Evolutionary conservation across 2,888 invertebrate genomes (phyloP).

Genomic region (Trachelus troglodyta): DNA sequence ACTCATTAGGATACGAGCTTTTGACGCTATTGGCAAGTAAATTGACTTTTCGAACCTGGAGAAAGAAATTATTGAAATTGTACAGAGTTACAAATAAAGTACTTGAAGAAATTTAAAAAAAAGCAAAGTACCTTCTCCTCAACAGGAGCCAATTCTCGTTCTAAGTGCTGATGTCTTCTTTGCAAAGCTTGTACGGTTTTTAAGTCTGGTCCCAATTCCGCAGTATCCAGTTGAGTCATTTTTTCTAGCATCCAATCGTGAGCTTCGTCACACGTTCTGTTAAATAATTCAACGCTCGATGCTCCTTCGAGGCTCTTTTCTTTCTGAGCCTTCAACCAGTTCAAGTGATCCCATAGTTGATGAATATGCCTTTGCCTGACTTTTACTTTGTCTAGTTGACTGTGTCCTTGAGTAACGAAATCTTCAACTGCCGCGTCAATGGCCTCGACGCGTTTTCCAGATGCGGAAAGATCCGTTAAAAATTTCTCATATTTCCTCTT

Average conservation of each 20-base stretch:
- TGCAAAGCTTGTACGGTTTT: slow-evolving; percentile 93
- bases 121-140: slow-evolving; percentile 85
- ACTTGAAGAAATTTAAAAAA: neutral
- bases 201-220: slow-evolving; percentile 84
- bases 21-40: slow-evolving; percentile 91
- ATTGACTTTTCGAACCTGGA: slow-evolving; percentile 74
- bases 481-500: slow-evolving; percentile 97
- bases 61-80: slow-evolving; percentile 50
- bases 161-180: slow-evolving; percentile 90
- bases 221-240: slow-evolving; percentile 86
- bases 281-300: slow-evolving; percentile 93
- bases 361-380: slow-evolving; percentile 85
- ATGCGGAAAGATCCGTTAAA: slow-evolving; percentile 94
- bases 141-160: slow-evolving; percentile 93
- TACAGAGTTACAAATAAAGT: neutral
- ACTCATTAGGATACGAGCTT: slow-evolving; percentile 91
- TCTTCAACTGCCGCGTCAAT: slow-evolving; percentile 90
- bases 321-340: slow-evolving; percentile 87
- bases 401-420: slow-evolving; percentile 86
- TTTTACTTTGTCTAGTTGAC: slow-evolving; percentile 84
- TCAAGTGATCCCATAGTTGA: slow-evolving; percentile 88
- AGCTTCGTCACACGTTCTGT: slow-evolving; percentile 95
- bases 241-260: slow-evolving; percentile 98
- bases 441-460: slow-evolving; percentile 89
- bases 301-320: slow-evolving; percentile 93